Conservation (phyloP, 2,888 invertebrate species). For the Lordiphosa fenestrarum region DNA sequence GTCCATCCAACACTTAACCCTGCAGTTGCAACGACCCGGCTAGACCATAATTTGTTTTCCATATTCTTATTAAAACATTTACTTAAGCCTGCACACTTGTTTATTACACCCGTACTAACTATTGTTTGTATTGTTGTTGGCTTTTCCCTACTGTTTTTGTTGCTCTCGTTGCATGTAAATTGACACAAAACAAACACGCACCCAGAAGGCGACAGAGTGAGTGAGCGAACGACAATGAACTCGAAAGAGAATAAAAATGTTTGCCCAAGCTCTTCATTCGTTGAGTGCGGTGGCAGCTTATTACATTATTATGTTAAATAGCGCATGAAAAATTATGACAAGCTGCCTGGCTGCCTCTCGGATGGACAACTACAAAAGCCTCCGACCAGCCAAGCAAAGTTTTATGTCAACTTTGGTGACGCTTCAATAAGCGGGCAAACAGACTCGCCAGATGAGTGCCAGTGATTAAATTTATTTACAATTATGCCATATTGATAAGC, state of each 20-base stretch:
- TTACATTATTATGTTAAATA: constrained; percentile 71
- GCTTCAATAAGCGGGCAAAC: constrained; percentile 4
- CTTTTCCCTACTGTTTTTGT: not conserved
- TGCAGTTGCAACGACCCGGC: not conserved
- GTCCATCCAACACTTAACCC: too few species aligned
- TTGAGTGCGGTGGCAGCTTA: constrained; percentile 53
- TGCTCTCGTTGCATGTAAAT: constrained; percentile 38
- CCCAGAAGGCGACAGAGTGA: not conserved
- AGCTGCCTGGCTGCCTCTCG: constrained; percentile 54
- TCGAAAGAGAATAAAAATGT: constrained; percentile 34
- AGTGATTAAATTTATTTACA: constrained; percentile 18
- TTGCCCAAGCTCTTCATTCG: constrained; percentile 23
- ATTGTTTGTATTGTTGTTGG: constrained; percentile 7
- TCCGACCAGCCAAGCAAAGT: constrained; percentile 22
- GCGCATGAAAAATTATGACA: constrained; percentile 68
- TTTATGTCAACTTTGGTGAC: constrained; percentile 11
- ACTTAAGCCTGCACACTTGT: constrained; percentile 54
- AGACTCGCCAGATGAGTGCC: not conserved
- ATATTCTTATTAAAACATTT: constrained; percentile 60
- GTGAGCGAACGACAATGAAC: constrained; percentile 8
- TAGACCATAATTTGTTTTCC: constrained; percentile 43
- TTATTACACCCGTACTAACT: constrained; percentile 30
- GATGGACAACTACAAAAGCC: constrained; percentile 25
- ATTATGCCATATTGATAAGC: constrained; percentile 34
- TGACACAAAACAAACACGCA: constrained; percentile 54